A percentile compares a stretch with the other conserved stretches of the same genome.
phyloP scores from a whole-genome alignment of 2,113 vertebrate genomes.

The Hippocampus barbouri region DNA sequence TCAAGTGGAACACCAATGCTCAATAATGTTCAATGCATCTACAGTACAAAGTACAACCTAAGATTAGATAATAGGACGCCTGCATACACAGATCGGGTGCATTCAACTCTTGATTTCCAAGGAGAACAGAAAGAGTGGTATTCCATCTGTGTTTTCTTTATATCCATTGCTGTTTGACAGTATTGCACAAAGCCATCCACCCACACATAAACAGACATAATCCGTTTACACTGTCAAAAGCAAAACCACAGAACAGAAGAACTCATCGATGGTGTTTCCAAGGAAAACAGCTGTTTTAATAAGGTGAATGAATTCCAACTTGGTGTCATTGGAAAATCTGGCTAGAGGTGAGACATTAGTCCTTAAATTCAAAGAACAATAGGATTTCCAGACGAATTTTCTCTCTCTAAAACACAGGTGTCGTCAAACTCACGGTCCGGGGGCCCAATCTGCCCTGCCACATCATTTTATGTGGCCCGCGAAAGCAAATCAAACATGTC shows the following conservation, averaged over 20 bases:
- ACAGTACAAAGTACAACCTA: constrained; percentile 4
- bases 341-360: not conserved
- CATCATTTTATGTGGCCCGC: too few relatives aligned
- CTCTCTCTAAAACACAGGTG: constrained; percentile 19
- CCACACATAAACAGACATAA: not conserved
- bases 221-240: constrained; percentile 13
- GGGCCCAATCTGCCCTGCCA: too few relatives aligned
- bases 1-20: constrained; percentile 15
- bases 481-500: too few relatives aligned
- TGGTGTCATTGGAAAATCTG: constrained; percentile 46
- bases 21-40: constrained; percentile 23
- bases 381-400: constrained; percentile 31
- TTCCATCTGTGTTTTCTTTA: constrained; percentile 34
- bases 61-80: constrained; percentile 18
- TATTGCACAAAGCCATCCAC: constrained; percentile 5
- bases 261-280: not conserved
- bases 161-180: constrained; percentile 32
- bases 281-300: constrained; percentile 46
- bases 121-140: constrained; percentile 25
- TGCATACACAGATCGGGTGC: constrained; percentile 1
- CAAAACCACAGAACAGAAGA: constrained; percentile 21
- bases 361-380: constrained; percentile 27
- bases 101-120: constrained; percentile 21
- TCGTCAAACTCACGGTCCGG: too few relatives aligned
- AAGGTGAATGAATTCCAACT: constrained; percentile 15